Evolutionary conservation across 2,888 invertebrate species (phyloP), one percentile per base, ranked within the genome.

Genomic region (Melinopterus prodromus): DNA sequence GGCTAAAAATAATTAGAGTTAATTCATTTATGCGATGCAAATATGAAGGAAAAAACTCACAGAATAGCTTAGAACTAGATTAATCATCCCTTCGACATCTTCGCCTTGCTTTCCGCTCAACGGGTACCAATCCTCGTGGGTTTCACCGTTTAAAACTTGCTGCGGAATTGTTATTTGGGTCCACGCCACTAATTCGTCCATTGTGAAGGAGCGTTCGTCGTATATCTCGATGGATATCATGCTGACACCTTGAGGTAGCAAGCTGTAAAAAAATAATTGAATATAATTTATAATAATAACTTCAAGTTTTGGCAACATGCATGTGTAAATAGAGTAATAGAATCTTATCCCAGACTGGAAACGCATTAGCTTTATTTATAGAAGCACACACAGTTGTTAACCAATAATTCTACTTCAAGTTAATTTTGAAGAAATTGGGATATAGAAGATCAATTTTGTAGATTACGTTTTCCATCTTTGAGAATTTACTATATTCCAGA

Each of bases 161-260:
- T 93, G 92, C 0, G 99, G 98, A 85, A 99, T 96, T 79, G 93
- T 93, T 86, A 98, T 94, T 88, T 97, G 96, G 0, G 96, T 93
- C 97, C 98, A 99, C 0, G 98, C 99, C 84, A 99, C 95, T 81
- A 98, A 91, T 89, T 99, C 98, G 89, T 99, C 99, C 93, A 96
- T 95, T 16, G 98, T 97, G 89, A 99, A 98, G 15, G 98, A 97
- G 88, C 98, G 95, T 90, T 99, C 99, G 90, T 99, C 99, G 89
- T 96, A 99, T 83, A 99, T 95, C 92, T 99, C 99, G 85, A 99
- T 88, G 86, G 96, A 96, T 84, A 99, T 92, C 12, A 95, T 93
- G 87, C 95, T 95, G 14, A 99, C 96, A 72, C 98, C 98, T 83
- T 94, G 93, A 0, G 98, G 97, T 80, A 99, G 91, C 84, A 95